A percentile compares a stretch with the other conserved stretches of the same genome.
These are phyloP conservation scores for Magallana nippona DNA, from an alignment of 2,888 invertebrate genomes.

Conservation along the genomic window DNA sequence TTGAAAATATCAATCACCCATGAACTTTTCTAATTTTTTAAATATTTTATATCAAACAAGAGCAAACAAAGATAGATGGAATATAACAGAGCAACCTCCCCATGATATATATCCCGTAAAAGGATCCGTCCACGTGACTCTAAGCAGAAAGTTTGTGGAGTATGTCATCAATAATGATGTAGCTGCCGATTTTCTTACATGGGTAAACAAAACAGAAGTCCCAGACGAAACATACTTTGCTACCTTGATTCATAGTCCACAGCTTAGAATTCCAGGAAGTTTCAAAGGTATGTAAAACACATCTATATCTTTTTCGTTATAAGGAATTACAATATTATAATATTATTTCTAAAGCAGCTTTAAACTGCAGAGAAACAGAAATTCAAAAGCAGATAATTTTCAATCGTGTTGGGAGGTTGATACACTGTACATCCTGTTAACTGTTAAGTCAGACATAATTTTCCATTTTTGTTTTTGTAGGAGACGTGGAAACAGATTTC, in stretches of 20 bases:
- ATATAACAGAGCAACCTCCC: slow-evolving; percentile 51
- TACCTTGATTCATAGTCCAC: slow-evolving; percentile 71
- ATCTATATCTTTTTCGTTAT: too few species aligned
- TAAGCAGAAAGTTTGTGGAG: slow-evolving; percentile 68
- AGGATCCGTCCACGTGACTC: slow-evolving; percentile 71
- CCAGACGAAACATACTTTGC: slow-evolving; percentile 75
- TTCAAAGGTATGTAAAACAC: slow-evolving; percentile 67
- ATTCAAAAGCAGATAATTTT: too few species aligned
- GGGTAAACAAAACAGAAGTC: slow-evolving; percentile 63
- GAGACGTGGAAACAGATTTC: slow-evolving; percentile 67
- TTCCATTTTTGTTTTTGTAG: slow-evolving; percentile 50
- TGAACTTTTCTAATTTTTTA: too few species aligned
- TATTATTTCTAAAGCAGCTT: too few species aligned
- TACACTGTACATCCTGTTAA: too few species aligned
- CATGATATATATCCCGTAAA: slow-evolving; percentile 60
- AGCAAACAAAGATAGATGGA: slow-evolving; percentile 50
- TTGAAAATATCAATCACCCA: too few species aligned
- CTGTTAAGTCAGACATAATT: too few species aligned
- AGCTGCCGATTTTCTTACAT: slow-evolving; percentile 67
- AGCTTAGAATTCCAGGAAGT: slow-evolving; percentile 66
- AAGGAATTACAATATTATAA: too few species aligned
- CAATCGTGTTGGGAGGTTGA: too few species aligned
- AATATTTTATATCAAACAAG: slow-evolving; percentile 33
- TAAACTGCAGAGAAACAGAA: too few species aligned
- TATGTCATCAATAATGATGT: slow-evolving; percentile 62